These are phyloP conservation scores for Actenoides lindsayi DNA, from an alignment of 2,113 vertebrate genomes.

Conservation along the genomic window DNA sequence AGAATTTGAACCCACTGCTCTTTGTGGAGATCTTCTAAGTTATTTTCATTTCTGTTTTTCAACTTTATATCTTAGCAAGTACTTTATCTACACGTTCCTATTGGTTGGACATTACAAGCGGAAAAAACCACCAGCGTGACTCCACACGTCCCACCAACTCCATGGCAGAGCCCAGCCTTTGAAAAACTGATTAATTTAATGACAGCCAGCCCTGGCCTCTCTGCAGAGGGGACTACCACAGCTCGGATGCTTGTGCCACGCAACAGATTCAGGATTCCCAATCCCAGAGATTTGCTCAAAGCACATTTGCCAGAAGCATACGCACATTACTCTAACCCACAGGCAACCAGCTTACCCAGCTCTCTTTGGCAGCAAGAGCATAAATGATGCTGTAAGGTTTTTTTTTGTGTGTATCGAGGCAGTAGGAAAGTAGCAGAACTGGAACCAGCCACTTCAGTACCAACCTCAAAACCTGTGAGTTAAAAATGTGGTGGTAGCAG, in stretches of 20 bases:
- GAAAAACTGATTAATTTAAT: neutral
- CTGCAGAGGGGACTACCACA: neutral
- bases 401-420: neutral
- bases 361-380: neutral
- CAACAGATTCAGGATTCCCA: neutral
- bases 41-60: neutral
- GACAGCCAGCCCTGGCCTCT: neutral
- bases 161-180: neutral
- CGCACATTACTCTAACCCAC: neutral
- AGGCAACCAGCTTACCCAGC: neutral
- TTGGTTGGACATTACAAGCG: neutral
- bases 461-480: neutral
- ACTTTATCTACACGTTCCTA: neutral
- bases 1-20: neutral
- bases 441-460: neutral
- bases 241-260: neutral
- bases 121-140: neutral
- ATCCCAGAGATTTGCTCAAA: neutral
- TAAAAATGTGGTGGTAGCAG: neutral
- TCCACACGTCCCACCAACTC: neutral
- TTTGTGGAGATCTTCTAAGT: neutral
- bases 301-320: neutral
- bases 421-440: neutral
- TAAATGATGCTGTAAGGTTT: fast-evolving
- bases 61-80: neutral